phyloP scores from a whole-genome alignment of 2,888 invertebrate species.

The Ennomos quercinarius region DNA sequence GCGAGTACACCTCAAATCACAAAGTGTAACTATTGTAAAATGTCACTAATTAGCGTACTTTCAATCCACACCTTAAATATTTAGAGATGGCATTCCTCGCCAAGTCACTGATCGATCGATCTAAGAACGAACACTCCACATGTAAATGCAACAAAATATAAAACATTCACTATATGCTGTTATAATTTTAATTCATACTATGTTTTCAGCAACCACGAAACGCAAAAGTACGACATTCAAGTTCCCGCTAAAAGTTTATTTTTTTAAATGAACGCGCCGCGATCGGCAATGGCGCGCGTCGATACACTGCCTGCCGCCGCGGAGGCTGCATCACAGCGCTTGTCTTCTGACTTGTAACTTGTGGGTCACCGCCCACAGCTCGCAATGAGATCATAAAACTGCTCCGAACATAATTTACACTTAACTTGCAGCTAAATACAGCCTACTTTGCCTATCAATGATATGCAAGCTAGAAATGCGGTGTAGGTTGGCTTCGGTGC shows the following conservation, averaged over 20 bases:
- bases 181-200: too few species aligned
- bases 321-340: slow-evolving; percentile 44
- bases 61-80: slow-evolving; percentile 7
- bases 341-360: not conserved
- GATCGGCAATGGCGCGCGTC: slow-evolving; percentile 57
- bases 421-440: slow-evolving; percentile 58
- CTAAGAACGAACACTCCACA: too few species aligned
- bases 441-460: slow-evolving; percentile 53
- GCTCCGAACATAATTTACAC: slow-evolving; percentile 71
- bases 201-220: too few species aligned
- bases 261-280: slow-evolving; percentile 24
- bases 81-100: too few species aligned
- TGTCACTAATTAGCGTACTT: too few species aligned
- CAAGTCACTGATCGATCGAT: too few species aligned
- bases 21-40: too few species aligned
- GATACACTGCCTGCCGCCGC: slow-evolving; percentile 56
- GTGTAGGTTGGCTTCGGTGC: slow-evolving; percentile 25
- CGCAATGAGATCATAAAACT: slow-evolving; percentile 80
- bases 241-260: slow-evolving; percentile 36
- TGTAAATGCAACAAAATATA: too few species aligned
- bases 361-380: slow-evolving; percentile 76
- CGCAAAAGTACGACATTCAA: slow-evolving; percentile 25
- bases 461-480: slow-evolving; percentile 41
- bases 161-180: too few species aligned
- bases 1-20: slow-evolving; percentile 35